phyloP scores from a whole-genome alignment of 2,113 vertebrate genomes.

The Callocephalon fimbriatum region DNA sequence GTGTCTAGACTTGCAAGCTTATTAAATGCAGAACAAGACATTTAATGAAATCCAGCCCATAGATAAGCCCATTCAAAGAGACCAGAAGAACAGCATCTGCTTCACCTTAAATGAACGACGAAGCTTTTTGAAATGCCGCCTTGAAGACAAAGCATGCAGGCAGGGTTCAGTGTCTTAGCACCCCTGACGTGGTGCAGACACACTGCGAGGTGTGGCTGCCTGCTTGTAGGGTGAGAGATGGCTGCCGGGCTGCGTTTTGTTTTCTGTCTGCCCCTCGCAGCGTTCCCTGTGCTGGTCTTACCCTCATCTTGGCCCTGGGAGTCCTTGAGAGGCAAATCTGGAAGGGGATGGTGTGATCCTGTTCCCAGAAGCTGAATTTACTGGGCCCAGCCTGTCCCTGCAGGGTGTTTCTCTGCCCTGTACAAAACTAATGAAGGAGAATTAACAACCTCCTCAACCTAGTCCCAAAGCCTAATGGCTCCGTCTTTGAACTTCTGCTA shows the following conservation, averaged over 20 bases:
- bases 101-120: conserved; percentile 46
- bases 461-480: conserved; percentile 25
- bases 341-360: background rate
- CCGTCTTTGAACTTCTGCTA: background rate
- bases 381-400: background rate
- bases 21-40: conserved; percentile 57
- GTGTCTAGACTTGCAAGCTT: conserved; percentile 70
- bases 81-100: conserved; percentile 46
- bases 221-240: background rate
- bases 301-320: background rate
- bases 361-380: background rate
- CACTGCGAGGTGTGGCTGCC: background rate
- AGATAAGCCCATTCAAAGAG: conserved; percentile 65
- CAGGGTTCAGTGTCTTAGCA: background rate
- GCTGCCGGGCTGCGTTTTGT: background rate
- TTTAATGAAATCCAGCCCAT: conserved; percentile 59
- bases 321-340: background rate
- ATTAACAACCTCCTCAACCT: background rate
- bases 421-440: background rate
- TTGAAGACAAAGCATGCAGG: background rate
- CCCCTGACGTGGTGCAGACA: background rate
- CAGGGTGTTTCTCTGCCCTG: background rate
- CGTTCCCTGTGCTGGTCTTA: background rate
- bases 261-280: background rate
- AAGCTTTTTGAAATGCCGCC: background rate